Percentiles rank a stretch among this genome's conserved stretches.
phyloP scores from a whole-genome alignment of 2,888 invertebrate species.

The Alloscopus bannaensis region DNA sequence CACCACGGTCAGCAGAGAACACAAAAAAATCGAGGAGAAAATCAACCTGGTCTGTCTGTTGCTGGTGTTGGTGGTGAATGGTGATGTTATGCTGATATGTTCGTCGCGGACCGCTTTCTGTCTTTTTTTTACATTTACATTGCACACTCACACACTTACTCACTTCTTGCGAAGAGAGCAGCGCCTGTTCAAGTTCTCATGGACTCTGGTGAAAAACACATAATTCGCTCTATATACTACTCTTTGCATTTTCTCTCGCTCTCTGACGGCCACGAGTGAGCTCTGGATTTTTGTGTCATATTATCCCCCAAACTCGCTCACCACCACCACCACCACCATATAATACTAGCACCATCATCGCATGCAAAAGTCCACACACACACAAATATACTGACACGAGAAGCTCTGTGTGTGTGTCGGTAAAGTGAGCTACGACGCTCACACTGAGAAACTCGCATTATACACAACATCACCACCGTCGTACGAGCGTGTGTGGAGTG shows the following conservation, averaged over 20 bases:
- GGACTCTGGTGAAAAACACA: constrained; percentile 39
- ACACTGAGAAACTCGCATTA: constrained; percentile 3
- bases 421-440: constrained; percentile 41
- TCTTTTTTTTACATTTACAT: too few relatives aligned
- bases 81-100: constrained; percentile 27
- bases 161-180: constrained; percentile 37
- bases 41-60: constrained; percentile 44
- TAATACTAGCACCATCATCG: too few relatives aligned
- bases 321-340: too few relatives aligned
- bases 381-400: too few relatives aligned
- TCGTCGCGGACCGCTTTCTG: constrained; percentile 26
- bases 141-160: constrained; percentile 37
- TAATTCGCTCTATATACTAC: constrained; percentile 33
- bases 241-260: constrained; percentile 13
- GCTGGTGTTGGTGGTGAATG: constrained; percentile 32
- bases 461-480: constrained; percentile 35
- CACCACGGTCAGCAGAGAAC: too few relatives aligned
- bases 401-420: constrained; percentile 32
- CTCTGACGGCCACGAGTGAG: constrained; percentile 30
- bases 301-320: constrained; percentile 48
- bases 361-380: too few relatives aligned
- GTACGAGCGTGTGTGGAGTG: constrained; percentile 28
- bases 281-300: constrained; percentile 62
- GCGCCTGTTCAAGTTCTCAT: constrained; percentile 59
- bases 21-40: constrained; percentile 25